phyloP scores from a whole-genome alignment of 1,140 invertebrate species.

The Armadillidium nasatum region DNA sequence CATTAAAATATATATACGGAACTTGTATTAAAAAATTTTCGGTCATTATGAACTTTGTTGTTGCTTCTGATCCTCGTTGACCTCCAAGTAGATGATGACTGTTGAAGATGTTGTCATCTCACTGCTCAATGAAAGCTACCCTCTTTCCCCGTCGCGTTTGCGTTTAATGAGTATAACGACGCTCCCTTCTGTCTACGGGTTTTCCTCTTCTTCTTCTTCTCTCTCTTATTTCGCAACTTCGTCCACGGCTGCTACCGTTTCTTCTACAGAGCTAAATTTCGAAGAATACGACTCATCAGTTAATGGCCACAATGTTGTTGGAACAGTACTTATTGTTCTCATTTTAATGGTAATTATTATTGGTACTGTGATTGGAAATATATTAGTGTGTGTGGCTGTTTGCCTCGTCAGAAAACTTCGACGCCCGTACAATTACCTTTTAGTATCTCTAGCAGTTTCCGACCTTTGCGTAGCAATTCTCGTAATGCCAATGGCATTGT shows the following conservation, averaged over 20 bases:
- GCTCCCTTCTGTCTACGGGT: background rate
- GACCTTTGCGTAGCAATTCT: conserved; percentile 93
- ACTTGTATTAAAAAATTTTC: too few species aligned
- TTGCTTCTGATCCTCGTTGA: background rate
- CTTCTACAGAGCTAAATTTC: background rate
- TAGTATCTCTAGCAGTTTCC: conserved; percentile 94
- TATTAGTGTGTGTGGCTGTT: conserved; percentile 91
- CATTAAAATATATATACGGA: too few species aligned
- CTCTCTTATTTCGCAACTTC: background rate
- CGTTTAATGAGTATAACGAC: background rate
- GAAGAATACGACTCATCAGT: background rate
- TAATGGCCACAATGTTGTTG: background rate
- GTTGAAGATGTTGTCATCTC: background rate
- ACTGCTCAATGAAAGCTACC: background rate
- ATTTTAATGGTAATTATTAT: conserved; percentile 77
- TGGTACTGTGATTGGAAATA: conserved; percentile 88
- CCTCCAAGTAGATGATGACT: background rate
- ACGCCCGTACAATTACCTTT: conserved; percentile 92
- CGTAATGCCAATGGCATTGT: conserved; percentile 94
- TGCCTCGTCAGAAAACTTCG: conserved; percentile 93
- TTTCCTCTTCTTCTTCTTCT: background rate
- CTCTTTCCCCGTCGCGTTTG: background rate
- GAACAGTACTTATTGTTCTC: conserved; percentile 54
- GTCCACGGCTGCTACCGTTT: background rate
- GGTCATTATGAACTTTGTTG: too few species aligned